A percentile compares a stretch with the other conserved stretches of the same genome.
Conservation (phyloP, 2,888 invertebrate species). For the Dyspetes luteomarginatus region DNA sequence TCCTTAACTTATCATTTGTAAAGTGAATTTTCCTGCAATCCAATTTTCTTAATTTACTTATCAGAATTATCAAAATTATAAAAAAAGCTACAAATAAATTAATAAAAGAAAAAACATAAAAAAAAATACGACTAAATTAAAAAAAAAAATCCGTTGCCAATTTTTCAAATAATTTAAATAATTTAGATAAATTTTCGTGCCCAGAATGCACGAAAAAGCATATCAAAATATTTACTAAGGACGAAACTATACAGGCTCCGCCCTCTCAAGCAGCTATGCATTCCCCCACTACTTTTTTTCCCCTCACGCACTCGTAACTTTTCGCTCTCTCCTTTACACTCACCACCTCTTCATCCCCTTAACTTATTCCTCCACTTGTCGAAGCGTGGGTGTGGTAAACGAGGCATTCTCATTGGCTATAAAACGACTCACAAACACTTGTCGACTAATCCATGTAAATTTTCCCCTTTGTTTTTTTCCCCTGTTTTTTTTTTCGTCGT, state of each 20-base stretch:
- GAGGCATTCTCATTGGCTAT: conserved; percentile 44
- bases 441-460: not conserved
- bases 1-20: no score
- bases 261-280: conserved; percentile 7
- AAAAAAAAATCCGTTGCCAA: not conserved
- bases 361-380: not conserved
- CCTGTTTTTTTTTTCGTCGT: not conserved
- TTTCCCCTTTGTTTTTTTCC: not conserved
- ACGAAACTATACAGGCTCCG: conserved; percentile 20
- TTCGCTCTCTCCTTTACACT: not conserved
- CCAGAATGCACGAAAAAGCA: not conserved
- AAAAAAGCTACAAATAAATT: no score
- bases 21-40: no score
- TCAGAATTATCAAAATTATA: no score
- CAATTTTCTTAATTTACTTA: no score
- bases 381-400: conserved; percentile 31
- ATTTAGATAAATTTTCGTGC: conserved; percentile 8
- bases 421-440: not conserved
- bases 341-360: not conserved
- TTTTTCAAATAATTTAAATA: not conserved
- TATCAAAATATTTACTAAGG: not conserved
- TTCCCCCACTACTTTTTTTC: conserved; percentile 15
- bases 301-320: not conserved
- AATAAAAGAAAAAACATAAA: no score
- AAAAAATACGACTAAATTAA: not conserved